phyloP scores from a whole-genome alignment of 2,888 invertebrate genomes.

The Odontothrips loti region DNA sequence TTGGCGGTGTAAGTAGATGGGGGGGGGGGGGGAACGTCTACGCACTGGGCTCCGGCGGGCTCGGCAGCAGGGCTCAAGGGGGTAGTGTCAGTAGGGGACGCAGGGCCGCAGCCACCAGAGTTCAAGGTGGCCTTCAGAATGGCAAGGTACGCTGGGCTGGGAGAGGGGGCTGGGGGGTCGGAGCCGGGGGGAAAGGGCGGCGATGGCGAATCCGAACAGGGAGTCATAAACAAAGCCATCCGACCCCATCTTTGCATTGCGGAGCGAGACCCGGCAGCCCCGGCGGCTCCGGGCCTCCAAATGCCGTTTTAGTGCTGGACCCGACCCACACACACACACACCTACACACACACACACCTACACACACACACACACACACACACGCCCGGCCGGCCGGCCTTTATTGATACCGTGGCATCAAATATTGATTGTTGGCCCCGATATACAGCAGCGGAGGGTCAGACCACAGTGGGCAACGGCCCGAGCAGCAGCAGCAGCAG shows the following conservation, averaged over 20 bases:
- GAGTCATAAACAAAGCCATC: slow-evolving; percentile 7
- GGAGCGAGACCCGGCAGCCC: neutral
- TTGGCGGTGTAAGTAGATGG: no score
- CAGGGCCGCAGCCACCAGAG: neutral
- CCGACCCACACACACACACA: neutral
- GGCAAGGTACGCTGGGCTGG: no score
- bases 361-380: neutral
- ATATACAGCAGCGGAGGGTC: neutral
- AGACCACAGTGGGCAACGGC: neutral
- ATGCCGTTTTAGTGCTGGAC: slow-evolving; percentile 14
- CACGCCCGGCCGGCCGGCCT: neutral
- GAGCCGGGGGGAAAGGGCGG: neutral
- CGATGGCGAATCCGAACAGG: neutral
- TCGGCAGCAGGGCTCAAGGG: no score
- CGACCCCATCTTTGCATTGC: slow-evolving; percentile 6
- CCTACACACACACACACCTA: no score
- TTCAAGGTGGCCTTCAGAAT: neutral
- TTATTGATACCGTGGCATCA: slow-evolving; percentile 11
- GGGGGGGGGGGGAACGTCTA: no score
- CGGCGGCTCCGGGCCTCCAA: neutral
- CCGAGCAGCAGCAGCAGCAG: no score
- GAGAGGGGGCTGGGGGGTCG: no score
- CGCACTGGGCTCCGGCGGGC: no score
- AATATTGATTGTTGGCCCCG: slow-evolving; percentile 16
- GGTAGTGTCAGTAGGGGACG: no score